phyloP scores from a whole-genome alignment of 1,140 invertebrate genomes.

The Pseudomyrmex cubaensis region DNA sequence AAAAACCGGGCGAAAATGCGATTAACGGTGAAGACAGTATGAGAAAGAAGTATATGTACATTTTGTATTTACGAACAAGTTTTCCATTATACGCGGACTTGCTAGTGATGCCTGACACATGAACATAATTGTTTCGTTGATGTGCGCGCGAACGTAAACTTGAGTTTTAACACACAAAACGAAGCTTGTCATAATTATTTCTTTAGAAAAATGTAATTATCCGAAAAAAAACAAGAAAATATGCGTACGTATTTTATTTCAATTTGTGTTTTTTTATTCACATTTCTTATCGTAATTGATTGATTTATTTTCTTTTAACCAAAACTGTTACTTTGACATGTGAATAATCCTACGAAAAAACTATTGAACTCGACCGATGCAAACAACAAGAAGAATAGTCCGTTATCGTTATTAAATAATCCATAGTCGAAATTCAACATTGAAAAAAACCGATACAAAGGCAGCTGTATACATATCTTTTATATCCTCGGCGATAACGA shows the following conservation, averaged over 20 bases:
- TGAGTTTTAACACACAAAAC: not conserved
- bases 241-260: not conserved
- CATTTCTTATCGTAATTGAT: not conserved
- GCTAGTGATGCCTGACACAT: not conserved
- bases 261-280: too few relatives aligned
- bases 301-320: not conserved
- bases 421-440: conserved; percentile 29
- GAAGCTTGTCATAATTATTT: not conserved
- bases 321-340: conserved; percentile 7
- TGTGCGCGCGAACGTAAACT: too few relatives aligned
- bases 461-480: not conserved
- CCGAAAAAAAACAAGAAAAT: not conserved
- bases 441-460: conserved; percentile 20
- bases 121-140: conserved; percentile 7
- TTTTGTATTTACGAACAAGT: conserved; percentile 24
- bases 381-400: conserved; percentile 23
- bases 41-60: not conserved
- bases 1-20: not conserved
- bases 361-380: conserved; percentile 16
- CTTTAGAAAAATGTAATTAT: conserved; percentile 15
- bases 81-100: not conserved
- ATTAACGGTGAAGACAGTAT: conserved; percentile 3
- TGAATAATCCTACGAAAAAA: conserved; percentile 30
- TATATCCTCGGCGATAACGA: conserved; percentile 37
- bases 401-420: conserved; percentile 59